Evolutionary conservation across 2,113 vertebrate species (phyloP), one percentile per base, ranked within the genome.

Genomic region (Tachuris rubrigastra): DNA sequence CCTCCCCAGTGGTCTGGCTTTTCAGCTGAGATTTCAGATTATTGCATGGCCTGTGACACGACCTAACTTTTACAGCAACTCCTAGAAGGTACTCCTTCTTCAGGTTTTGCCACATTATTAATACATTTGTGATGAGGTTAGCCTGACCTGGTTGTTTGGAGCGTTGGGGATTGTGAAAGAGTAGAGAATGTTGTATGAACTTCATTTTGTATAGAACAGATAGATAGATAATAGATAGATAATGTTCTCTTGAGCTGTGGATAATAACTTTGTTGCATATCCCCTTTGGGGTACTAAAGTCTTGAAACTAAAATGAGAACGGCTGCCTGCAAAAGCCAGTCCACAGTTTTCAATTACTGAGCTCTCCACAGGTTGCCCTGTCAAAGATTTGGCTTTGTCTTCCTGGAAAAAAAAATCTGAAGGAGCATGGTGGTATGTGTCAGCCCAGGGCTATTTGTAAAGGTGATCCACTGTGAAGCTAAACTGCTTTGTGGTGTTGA

Each of bases 211-310:
- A 25, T 44, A 49, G 14, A 50, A 33, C 3, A 53, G 2, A 41
- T 4, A 30, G 4, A 42, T 5, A 44, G 3, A 33, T 4, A 53
- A n/a, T n/a, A n/a, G 2, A 41, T 3, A 35, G 4, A 42, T 6
- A 37, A 4, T 4, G 23, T 65, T 87, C 78, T 79, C 49, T 47
- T 60, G 85, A 89, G 14, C 65, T 47, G 24, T 66, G 79, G 14
- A 22, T 62, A 85, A 60, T 73, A 49, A 31, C 28, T 3, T 28
- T 69, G 49, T 68, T 85, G 68, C 18, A 0, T 19, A 22, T 91
- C 52, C 82, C 78, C 53, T 79, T 60, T 58, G 71, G 49, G 44
- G 37, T 67, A 13, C n/a, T 8, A 4, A 82, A 68, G 31, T 63
- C 55, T 68, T 85, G 53, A 46, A 65, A 76, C 25, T 60, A 65